Conservation (phyloP, 2,888 invertebrate species). For the Endomychus coccineus region DNA sequence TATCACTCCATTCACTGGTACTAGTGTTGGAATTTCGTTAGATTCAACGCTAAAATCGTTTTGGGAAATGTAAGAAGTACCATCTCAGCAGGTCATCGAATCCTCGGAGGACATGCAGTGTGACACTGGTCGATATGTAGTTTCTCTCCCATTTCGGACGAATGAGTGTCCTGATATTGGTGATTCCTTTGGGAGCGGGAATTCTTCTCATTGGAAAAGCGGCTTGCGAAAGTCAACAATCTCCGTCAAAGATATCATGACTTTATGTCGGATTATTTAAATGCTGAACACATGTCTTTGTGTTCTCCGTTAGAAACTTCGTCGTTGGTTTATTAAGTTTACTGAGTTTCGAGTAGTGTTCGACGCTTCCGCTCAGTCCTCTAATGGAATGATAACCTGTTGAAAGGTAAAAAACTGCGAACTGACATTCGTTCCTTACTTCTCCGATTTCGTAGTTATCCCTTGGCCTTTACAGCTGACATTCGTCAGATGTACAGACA, state of each 20-base stretch:
- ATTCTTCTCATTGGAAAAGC: conserved; percentile 7
- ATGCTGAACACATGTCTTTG: conserved; percentile 7
- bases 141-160: conserved; percentile 3
- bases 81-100: too few relatives aligned
- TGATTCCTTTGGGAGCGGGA: conserved; percentile 3
- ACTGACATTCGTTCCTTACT: conserved; percentile 4
- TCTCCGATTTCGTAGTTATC: conserved; percentile 3
- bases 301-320: neutral
- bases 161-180: neutral
- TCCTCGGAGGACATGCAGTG: conserved; percentile 1
- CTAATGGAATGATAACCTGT: conserved; percentile 8
- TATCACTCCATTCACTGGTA: too few relatives aligned
- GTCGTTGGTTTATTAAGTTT: neutral
- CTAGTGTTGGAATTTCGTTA: too few relatives aligned
- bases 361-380: conserved; percentile 9
- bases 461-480: conserved; percentile 8
- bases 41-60: too few relatives aligned
- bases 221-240: neutral
- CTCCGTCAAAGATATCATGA: conserved; percentile 4
- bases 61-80: too few relatives aligned
- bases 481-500: conserved; percentile 10
- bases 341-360: conserved; percentile 10
- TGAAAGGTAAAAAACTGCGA: conserved; percentile 8
- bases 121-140: conserved; percentile 3
- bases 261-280: conserved; percentile 10